Percentiles rank a stretch among this genome's conserved stretches.
Evolutionary conservation across 2,888 invertebrate species (phyloP).

Genomic region (Aspidapion aeneum): DNA sequence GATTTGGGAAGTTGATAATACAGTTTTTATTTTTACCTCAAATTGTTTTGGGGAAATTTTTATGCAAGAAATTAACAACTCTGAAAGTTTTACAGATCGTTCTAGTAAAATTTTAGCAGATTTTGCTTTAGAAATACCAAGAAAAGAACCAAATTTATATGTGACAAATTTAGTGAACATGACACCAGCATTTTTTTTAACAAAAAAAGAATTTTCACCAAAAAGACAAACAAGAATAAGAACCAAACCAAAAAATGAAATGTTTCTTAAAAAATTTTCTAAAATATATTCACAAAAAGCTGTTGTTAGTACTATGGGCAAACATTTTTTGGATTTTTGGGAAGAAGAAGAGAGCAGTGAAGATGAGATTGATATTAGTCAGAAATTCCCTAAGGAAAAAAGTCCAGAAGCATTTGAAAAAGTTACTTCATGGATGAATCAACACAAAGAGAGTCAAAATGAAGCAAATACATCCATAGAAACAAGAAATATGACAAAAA

Average conservation of each 20-base stretch:
- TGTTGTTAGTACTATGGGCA: slow-evolving; percentile 28
- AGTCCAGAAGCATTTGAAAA: slow-evolving; percentile 24
- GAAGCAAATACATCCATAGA: no score
- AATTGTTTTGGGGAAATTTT: slow-evolving; percentile 34
- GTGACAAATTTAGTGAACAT: slow-evolving; percentile 21
- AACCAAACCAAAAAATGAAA: background rate
- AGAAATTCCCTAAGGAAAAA: slow-evolving; percentile 7
- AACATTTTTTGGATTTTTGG: slow-evolving; percentile 33
- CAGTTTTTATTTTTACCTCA: slow-evolving; percentile 26
- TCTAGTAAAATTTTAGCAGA: slow-evolving; percentile 22
- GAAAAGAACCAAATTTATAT: slow-evolving; percentile 4
- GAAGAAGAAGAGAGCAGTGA: slow-evolving; percentile 28
- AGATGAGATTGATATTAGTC: slow-evolving; percentile 19
- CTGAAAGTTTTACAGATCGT: slow-evolving; percentile 11
- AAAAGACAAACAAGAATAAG: background rate
- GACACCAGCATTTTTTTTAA: slow-evolving; percentile 16
- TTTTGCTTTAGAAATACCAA: slow-evolving; percentile 11
- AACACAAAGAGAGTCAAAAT: background rate
- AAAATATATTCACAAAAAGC: slow-evolving; percentile 23
- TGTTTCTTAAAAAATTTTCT: slow-evolving; percentile 12
- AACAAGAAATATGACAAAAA: no score
- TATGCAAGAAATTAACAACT: slow-evolving; percentile 25
- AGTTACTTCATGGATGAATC: slow-evolving; percentile 34
- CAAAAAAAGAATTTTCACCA: background rate
- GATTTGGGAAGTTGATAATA: slow-evolving; percentile 24